Evolutionary conservation across 2,888 invertebrate genomes (phyloP), one percentile per base, ranked within the genome.

Genomic region (Agrotis exclamationis): DNA sequence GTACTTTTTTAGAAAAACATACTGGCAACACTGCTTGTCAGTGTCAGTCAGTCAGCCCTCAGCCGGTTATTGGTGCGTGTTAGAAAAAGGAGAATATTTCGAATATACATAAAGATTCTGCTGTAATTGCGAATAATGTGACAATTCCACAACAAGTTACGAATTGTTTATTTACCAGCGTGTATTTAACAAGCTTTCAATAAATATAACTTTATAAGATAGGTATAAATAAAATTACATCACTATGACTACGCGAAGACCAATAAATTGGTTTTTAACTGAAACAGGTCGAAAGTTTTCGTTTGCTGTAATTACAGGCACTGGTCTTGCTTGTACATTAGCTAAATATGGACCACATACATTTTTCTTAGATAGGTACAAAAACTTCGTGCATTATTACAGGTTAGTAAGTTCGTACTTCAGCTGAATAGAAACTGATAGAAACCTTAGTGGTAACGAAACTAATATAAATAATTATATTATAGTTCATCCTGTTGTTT

Each of bases 381-480:
- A 96, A 87, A 96, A 97, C 47, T 93, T 97, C 76, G 95, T 97
- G 9, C 97, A 97, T 75, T 96, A 97, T 83, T 98, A 98, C 90
- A 97, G 96, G 98, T 91, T 70, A 80, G 80, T 91, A 70, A 80
- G 80, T 73, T 39, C 24, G 14, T 33, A 33, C 9, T 0, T n/a
- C 7, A 45, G 2, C n/a, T 57, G 39, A 7, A 7, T 6, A 7
- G 18, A 57, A 51, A 20, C n/a, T n/a, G n/a, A n/a, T n/a, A n/a
- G n/a, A n/a, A n/a, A n/a, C n/a, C n/a, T 20, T 50, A 0, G 33
- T n/a, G 13, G 11, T 4, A 45, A 20, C 33, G 14, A 33, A n/a
- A 70, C 58, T 50, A 7, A 51, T 39, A 6, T 28, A 18, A 3
- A 14, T 4, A 28, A 48, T 50, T 2, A 39, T 11, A 39, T 11